These are phyloP conservation scores for Halisarca cf. caerulea DNA, from an alignment of 37 sponge, comb jelly and placozoan species.

Conservation along the genomic window DNA sequence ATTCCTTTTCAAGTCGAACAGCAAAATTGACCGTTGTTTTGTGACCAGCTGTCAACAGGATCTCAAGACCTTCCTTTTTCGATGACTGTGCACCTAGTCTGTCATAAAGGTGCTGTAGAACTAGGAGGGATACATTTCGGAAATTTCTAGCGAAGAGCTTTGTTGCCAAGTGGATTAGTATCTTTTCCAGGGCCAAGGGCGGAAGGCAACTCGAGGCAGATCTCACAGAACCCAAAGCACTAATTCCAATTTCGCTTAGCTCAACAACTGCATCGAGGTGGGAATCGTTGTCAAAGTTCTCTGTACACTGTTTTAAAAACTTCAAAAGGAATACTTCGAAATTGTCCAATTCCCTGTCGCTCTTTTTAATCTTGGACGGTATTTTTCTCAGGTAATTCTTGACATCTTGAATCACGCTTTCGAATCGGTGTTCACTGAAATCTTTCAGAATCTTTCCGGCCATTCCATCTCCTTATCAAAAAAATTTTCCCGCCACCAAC, in stretches of 20 bases:
- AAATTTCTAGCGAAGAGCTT: background rate
- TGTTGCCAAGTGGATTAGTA: slow-evolving; percentile 3
- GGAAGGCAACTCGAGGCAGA: background rate
- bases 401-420: background rate
- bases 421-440: background rate
- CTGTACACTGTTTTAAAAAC: background rate
- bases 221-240: background rate
- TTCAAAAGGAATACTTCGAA: slow-evolving; percentile 7
- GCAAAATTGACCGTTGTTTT: background rate
- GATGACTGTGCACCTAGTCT: background rate
- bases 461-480: background rate
- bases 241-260: background rate
- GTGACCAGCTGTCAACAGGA: background rate
- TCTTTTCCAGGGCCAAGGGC: background rate
- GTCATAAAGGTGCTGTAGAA: background rate
- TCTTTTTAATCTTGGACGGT: slow-evolving; percentile 8
- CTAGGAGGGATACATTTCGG: background rate
- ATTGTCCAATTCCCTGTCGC: background rate
- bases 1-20: background rate
- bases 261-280: background rate
- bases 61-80: background rate
- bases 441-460: slow-evolving; percentile 3
- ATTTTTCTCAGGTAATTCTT: slow-evolving; percentile 4
- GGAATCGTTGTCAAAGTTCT: background rate
- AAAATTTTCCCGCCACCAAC: too few species aligned